Evolutionary conservation across 2,113 vertebrate species (phyloP), one percentile per base, ranked within the genome.

Genomic region (Oncorhynchus tshawytscha): DNA sequence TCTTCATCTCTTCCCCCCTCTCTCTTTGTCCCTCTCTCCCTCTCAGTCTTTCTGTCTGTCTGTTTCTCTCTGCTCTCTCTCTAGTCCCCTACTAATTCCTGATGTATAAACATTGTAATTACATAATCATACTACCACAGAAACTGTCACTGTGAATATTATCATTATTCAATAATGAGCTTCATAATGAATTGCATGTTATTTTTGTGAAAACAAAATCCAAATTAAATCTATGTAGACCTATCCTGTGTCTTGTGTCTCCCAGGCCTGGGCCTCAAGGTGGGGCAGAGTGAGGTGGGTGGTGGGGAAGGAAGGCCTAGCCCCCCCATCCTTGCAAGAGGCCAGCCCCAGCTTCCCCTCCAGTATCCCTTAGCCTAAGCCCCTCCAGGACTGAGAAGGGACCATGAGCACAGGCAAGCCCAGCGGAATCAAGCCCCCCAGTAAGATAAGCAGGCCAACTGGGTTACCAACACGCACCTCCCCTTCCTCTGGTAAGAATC

Each of bases 351-450:
- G 20, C 59, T 22, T 11, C 20, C 2, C 8, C 7, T 62, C 20
- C 20, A 72, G 20, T 51, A 70, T 12, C 51, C 25, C 77, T 34
- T 79, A 85, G 48, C 83, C 31, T n/a, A 20, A 68, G 67, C 18
- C 67, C 67, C 93, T 7, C 8, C 5, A 3, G 16, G n/a, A 85
- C 78, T 74, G 73, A n/a, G 87, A 90, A 11, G 89, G 72, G 86
- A 92, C 79, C 81, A 99, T 99, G 97, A 99, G 96, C 88, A 89
- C 95, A 87, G 92, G 96, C 22, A 99, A 98, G 76, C 90, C 96
- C 68, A 99, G 95, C 66, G 96, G 97, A 87, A 95, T 99, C 25
- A 99, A 99, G 87, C 95, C 93, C 83, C 98, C 98, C 67, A 96
- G 93, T 82, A 99, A 96, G 91, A 97, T 98, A 88, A 88, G 92